Percentiles rank a stretch among this genome's conserved stretches.
phyloP scores from a whole-genome alignment of 2,888 invertebrate genomes.

The Temnothorax unifasciatus region DNA sequence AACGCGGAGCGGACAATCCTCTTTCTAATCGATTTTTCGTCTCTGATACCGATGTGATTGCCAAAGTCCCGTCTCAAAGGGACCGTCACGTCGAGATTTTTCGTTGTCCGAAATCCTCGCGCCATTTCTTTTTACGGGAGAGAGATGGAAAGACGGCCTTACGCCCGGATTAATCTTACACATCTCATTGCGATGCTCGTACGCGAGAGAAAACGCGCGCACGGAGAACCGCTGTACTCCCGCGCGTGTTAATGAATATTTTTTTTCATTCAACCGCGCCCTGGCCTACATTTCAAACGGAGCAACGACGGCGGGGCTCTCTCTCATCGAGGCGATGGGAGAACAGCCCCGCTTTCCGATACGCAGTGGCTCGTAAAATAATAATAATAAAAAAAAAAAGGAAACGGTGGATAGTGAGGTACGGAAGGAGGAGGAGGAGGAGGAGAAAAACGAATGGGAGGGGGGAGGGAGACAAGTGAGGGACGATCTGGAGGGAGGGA shows the following conservation, averaged over 20 bases:
- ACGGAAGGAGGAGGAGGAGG: neutral
- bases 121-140: neutral
- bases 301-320: constrained; percentile 47
- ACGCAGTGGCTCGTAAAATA: constrained; percentile 63
- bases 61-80: neutral
- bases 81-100: neutral
- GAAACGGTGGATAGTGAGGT: neutral
- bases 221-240: constrained; percentile 80
- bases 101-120: neutral
- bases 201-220: constrained; percentile 9
- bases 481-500: constrained; percentile 9
- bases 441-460: neutral
- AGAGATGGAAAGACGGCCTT: neutral
- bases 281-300: constrained; percentile 83
- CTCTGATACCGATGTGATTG: neutral
- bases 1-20: neutral
- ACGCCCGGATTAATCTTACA: neutral
- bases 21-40: neutral
- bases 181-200: neutral
- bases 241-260: constrained; percentile 84
- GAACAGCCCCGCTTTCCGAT: constrained; percentile 73
- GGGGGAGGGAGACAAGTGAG: neutral
- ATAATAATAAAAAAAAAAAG: neutral
- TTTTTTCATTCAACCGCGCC: constrained; percentile 85
- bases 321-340: constrained; percentile 56